A percentile compares a stretch with the other conserved stretches of the same genome.
These are phyloP conservation scores for Poecilia gillii DNA, from an alignment of 2,797 vertebrate genomes.

Conservation along the genomic window DNA sequence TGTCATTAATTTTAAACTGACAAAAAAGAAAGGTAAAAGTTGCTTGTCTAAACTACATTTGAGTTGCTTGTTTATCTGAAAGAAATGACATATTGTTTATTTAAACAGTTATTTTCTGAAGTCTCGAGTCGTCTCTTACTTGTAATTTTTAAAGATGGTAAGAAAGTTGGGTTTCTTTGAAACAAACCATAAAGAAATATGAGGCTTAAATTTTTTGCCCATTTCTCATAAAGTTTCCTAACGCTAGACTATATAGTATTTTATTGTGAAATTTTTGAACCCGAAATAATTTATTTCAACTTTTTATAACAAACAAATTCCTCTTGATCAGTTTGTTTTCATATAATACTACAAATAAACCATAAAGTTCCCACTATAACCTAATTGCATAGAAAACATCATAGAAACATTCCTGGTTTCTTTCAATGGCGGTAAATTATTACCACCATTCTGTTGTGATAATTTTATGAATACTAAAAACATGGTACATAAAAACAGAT, in stretches of 20 bases:
- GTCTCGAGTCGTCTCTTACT: neutral
- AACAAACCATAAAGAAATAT: neutral
- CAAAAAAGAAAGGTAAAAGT: too few relatives aligned
- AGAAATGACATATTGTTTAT: neutral
- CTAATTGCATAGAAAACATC: too few relatives aligned
- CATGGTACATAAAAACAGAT: neutral
- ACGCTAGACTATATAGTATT: neutral
- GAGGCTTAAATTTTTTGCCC: too few relatives aligned
- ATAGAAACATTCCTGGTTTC: too few relatives aligned
- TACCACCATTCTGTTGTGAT: neutral
- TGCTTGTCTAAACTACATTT: too few relatives aligned
- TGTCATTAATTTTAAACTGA: too few relatives aligned
- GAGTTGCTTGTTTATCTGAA: neutral
- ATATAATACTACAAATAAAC: too few relatives aligned
- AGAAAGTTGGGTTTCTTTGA: neutral
- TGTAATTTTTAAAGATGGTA: neutral
- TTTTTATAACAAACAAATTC: too few relatives aligned
- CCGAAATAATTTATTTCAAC: neutral
- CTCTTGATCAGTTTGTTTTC: too few relatives aligned
- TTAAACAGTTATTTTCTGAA: neutral
- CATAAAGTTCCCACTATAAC: too few relatives aligned
- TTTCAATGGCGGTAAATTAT: neutral
- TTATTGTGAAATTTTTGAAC: neutral
- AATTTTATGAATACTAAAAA: neutral
- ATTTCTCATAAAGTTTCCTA: neutral